Evolutionary conservation across 2,888 invertebrate species (phyloP).

Genomic region (Cybosia mesomella): DNA sequence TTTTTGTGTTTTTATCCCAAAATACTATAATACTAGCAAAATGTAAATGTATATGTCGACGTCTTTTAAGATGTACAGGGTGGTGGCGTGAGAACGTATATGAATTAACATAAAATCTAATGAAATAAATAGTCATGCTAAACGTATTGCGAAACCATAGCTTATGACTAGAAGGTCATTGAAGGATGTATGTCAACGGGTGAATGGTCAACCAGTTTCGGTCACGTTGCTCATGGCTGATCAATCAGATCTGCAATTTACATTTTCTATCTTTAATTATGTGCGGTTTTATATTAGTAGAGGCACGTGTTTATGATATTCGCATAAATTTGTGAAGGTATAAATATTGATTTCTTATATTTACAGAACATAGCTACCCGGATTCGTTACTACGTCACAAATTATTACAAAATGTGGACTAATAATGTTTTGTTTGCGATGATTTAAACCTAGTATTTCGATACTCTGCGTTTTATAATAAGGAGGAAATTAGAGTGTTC

Average conservation of each 20-base stretch:
- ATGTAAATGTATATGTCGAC: no score
- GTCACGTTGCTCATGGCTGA: conserved; percentile 24
- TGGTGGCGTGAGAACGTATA: not conserved
- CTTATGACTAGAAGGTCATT: conserved; percentile 13
- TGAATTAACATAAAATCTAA: not conserved
- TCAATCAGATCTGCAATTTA: conserved; percentile 12
- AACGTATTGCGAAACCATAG: conserved; percentile 18
- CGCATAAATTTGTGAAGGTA: not conserved
- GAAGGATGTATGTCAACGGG: conserved; percentile 26
- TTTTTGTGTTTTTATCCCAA: no score
- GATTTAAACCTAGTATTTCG: no score
- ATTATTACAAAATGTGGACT: not conserved
- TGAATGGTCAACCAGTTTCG: conserved; percentile 28
- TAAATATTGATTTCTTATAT: not conserved
- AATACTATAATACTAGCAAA: no score
- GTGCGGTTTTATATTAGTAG: not conserved
- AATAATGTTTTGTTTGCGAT: not conserved
- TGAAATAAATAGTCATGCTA: not conserved
- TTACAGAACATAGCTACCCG: not conserved
- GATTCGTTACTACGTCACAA: not conserved
- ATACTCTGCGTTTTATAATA: no score
- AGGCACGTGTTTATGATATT: conserved; percentile 7
- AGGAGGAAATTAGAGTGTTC: no score
- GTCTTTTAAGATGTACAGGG: not conserved
- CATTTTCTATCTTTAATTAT: conserved; percentile 14